These are phyloP conservation scores for Benitochromis conjunctus DNA, from an alignment of 2,113 vertebrate species.

Conservation along the genomic window DNA sequence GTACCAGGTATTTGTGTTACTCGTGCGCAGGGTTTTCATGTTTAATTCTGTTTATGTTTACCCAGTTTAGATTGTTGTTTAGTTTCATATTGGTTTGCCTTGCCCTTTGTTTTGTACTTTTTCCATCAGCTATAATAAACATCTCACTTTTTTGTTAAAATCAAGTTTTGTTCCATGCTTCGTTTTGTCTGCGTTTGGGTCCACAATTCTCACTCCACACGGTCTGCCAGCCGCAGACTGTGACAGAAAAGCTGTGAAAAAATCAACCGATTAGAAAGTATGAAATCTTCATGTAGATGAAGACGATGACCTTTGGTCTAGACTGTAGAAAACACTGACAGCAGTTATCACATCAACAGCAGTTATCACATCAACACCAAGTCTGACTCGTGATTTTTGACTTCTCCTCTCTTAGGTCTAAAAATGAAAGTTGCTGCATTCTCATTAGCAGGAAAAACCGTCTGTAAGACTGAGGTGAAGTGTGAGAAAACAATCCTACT, in stretches of 20 bases:
- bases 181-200: not conserved
- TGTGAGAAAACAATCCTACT: not conserved
- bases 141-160: too few species aligned
- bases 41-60: not conserved
- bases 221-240: not conserved
- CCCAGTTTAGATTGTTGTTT: not conserved
- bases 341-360: too few species aligned
- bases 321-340: not conserved
- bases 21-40: not conserved
- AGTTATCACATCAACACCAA: not conserved
- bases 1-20: not conserved
- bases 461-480: not conserved
- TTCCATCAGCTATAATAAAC: not conserved
- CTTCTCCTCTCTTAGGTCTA: not conserved
- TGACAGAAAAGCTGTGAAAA: not conserved
- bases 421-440: not conserved
- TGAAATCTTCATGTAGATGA: not conserved
- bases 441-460: not conserved
- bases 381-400: not conserved
- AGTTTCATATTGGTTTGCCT: not conserved
- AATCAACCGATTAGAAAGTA: not conserved
- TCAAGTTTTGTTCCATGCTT: not conserved
- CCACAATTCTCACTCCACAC: not conserved
- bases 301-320: not conserved
- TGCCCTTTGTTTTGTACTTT: not conserved